These are phyloP conservation scores for Phoenicopterus ruber DNA, from an alignment of 2,113 vertebrate genomes.

Conservation along the genomic window DNA sequence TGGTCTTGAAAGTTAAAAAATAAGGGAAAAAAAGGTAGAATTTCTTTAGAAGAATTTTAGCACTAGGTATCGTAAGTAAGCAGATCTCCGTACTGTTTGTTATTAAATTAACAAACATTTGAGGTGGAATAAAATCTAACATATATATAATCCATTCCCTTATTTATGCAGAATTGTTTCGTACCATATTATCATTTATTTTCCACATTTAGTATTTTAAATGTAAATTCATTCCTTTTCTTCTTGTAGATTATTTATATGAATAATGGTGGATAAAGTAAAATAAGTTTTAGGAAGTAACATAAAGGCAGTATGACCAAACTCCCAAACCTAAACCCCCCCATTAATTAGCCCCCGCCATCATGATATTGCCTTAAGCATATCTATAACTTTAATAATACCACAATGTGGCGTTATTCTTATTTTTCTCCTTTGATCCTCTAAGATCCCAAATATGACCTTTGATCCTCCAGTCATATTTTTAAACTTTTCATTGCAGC, in stretches of 20 bases:
- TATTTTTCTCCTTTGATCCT: background rate
- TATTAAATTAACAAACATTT: background rate
- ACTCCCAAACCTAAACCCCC: background rate
- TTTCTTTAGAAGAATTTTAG: background rate
- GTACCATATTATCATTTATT: background rate
- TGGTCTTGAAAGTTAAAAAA: background rate
- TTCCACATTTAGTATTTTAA: background rate
- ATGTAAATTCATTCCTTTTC: background rate
- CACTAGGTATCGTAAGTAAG: background rate
- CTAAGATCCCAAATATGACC: background rate
- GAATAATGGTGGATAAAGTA: background rate
- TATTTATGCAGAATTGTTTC: background rate
- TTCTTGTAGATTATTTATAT: background rate
- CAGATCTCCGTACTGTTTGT: background rate
- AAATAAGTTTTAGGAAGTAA: background rate
- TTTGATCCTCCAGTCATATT: background rate
- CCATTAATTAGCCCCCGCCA: background rate
- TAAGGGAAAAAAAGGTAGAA: background rate
- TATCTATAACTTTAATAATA: background rate
- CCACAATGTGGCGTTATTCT: background rate
- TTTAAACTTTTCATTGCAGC: constrained; percentile 1
- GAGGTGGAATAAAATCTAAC: background rate
- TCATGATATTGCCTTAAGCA: background rate
- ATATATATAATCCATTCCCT: background rate
- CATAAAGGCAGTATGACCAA: background rate